Evolutionary conservation across 2,113 vertebrate species (phyloP).

Genomic region (Herpetotheres cachinnans): DNA sequence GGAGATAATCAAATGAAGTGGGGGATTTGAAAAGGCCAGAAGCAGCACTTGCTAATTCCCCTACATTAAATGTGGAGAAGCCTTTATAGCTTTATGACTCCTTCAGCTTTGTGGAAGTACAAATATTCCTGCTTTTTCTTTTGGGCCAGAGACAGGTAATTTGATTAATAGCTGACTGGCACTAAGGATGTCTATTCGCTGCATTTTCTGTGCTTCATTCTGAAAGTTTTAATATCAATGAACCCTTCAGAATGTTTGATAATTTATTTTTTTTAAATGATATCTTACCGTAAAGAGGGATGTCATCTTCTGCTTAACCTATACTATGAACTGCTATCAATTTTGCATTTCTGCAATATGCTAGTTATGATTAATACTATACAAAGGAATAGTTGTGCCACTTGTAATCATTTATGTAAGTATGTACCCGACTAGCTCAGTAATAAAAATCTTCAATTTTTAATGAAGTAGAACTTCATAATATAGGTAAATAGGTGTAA

Average conservation of each 20-base stretch:
- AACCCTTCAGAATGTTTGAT: neutral
- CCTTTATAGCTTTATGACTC: neutral
- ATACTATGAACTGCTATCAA: neutral
- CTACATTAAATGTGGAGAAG: neutral
- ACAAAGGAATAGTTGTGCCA: neutral
- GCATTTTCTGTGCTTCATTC: neutral
- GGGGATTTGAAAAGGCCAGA: neutral
- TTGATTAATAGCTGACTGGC: neutral
- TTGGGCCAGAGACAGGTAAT: neutral
- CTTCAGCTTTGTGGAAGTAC: neutral
- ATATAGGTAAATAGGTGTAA: neutral
- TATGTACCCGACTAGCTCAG: neutral
- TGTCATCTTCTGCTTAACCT: neutral
- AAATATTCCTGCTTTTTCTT: neutral
- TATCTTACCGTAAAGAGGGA: neutral
- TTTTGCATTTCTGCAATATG: neutral
- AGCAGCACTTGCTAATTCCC: neutral
- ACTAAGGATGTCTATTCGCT: neutral
- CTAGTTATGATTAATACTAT: neutral
- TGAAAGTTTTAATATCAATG: neutral
- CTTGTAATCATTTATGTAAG: neutral
- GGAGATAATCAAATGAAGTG: neutral
- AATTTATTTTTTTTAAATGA: neutral
- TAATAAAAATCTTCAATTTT: neutral
- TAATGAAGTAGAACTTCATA: neutral